Percentiles rank a stretch among this genome's conserved stretches.
phyloP scores from a whole-genome alignment of 2,113 vertebrate species.

The Rhipidura dahli region DNA sequence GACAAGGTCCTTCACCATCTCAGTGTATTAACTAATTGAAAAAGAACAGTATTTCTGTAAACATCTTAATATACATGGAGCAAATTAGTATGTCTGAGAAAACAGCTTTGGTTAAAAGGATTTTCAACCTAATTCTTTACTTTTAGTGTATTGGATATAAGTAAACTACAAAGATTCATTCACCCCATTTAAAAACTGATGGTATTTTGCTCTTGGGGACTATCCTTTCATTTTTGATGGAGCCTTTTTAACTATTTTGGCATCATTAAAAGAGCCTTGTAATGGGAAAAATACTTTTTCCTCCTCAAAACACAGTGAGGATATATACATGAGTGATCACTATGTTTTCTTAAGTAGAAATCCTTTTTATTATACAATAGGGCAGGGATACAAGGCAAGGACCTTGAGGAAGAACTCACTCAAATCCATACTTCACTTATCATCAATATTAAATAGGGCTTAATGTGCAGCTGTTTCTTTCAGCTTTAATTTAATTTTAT shows the following conservation, averaged over 20 bases:
- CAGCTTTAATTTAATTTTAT: slow-evolving; percentile 62
- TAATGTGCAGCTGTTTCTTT: slow-evolving; percentile 68
- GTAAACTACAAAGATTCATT: neutral
- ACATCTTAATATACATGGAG: neutral
- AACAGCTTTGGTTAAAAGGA: neutral
- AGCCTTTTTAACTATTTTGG: neutral
- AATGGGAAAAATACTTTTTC: neutral
- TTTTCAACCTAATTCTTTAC: neutral
- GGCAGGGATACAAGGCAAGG: neutral
- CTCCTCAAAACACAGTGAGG: neutral
- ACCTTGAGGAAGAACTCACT: slow-evolving; percentile 28
- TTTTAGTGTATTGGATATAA: neutral
- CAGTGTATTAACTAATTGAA: neutral
- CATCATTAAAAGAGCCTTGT: neutral
- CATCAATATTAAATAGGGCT: slow-evolving; percentile 53
- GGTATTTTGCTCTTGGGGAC: neutral
- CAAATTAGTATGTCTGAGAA: neutral
- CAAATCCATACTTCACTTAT: slow-evolving; percentile 51
- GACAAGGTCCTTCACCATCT: neutral
- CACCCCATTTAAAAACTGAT: neutral
- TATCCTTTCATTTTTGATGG: neutral
- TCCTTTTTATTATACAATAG: neutral
- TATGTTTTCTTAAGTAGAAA: neutral
- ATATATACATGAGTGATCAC: neutral
- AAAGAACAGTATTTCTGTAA: neutral